Base-by-base conservation (phyloP, 2,888 invertebrate genomes). In the Cosmorhoe ocellata region DNA sequence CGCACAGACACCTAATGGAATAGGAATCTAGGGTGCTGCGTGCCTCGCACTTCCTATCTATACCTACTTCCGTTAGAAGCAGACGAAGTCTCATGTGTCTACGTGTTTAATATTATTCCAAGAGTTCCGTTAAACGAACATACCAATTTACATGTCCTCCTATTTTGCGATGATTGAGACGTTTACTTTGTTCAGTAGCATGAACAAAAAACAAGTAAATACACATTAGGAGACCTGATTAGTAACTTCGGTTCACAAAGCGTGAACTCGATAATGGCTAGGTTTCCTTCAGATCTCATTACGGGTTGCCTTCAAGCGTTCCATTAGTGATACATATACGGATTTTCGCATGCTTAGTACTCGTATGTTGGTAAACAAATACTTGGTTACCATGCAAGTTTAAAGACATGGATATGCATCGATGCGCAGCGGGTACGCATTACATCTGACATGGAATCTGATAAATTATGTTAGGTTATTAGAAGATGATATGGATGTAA, bases 1-100 rank as follows among this genome's bases (percentile, higher is more conserved):
- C 79, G 71, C 78, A 74, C 73, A 79, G 87, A 88, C 84, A 87
- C 81, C 84, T 88, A 88, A 87, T 87, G 84, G 84, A 84, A 86
- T 83, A 79, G 79, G 84, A 84, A 86, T 85, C 81, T 74, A 68
- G 72, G 72, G 74, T 71, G 70, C 73, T 73, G 80, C 78, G 73
- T 68, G 69, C 70, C 72, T 50, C 49, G 55, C 58, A 39, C 50
- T 36, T 51, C 40, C 51, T 39, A 36, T 49, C 28, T 4, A 18
- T 45, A 18, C n/a, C n/a, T 44, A 49, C 55, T 57, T 59, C 53
- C 55, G 53, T 34, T 54, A 11, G 24, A 31, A 49, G 14, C 14
- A 33, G 37, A 51, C 51, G 47, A 38, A 52, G 46, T 53, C 38
- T 46, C 37, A 39, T 56, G 30, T 39, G 37, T 46, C 18, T 3